Evolutionary conservation across 2,888 invertebrate species (phyloP).

Genomic region (Amphiduros pacificus): DNA sequence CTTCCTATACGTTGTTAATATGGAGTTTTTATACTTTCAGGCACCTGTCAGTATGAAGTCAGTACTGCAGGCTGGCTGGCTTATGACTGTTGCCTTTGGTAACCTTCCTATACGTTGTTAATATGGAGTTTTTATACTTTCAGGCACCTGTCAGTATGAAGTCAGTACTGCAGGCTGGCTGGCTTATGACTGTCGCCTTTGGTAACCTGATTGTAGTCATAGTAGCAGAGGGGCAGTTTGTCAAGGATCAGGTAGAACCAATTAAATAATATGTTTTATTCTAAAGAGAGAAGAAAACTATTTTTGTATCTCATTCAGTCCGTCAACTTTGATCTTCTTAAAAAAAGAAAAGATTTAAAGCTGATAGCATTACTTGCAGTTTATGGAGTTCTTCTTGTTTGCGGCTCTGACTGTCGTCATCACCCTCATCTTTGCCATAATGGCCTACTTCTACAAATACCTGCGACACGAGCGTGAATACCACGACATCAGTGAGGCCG

Average conservation of each 20-base stretch:
- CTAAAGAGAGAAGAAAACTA: too few relatives aligned
- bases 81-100: conserved; percentile 89
- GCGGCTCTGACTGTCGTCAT: conserved; percentile 82
- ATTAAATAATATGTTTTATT: too few relatives aligned
- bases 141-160: conserved; percentile 89
- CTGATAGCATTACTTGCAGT: conserved; percentile 65
- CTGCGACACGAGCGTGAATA: conserved; percentile 19
- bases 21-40: too few relatives aligned
- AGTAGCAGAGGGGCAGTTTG: conserved; percentile 77
- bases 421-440: conserved; percentile 77
- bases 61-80: conserved; percentile 87
- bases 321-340: background rate
- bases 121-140: conserved; percentile 1
- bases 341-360: background rate
- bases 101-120: conserved; percentile 72
- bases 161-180: conserved; percentile 86
- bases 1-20: too few relatives aligned
- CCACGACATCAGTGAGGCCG: conserved; percentile 1
- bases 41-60: conserved; percentile 93
- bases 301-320: background rate
- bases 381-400: conserved; percentile 84
- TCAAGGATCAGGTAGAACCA: conserved; percentile 79
- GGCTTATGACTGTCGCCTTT: conserved; percentile 89
- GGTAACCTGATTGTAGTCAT: conserved; percentile 92
- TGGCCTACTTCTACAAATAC: conserved; percentile 77